Evolutionary conservation across 2,113 vertebrate species (phyloP).

Genomic region (Mystacornis crossleyi): DNA sequence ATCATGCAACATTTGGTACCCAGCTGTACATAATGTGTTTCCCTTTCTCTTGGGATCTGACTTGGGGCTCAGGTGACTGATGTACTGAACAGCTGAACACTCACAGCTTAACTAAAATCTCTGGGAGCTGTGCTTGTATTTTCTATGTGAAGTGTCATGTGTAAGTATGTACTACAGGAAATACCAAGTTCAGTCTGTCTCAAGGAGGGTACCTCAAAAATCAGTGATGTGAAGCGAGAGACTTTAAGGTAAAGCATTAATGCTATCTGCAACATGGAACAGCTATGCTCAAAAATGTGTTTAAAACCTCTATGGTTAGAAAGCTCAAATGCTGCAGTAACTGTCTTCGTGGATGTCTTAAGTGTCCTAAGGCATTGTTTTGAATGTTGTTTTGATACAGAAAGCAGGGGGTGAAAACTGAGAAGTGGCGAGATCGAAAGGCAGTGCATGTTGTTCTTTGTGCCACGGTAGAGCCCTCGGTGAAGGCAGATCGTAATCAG

Average conservation of each 20-base stretch:
- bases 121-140: neutral
- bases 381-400: neutral
- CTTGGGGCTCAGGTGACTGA: neutral
- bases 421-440: neutral
- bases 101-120: neutral
- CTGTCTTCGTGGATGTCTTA: neutral
- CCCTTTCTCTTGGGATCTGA: neutral
- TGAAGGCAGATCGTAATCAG: neutral
- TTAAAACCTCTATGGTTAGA: neutral
- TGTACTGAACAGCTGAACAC: neutral
- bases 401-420: neutral
- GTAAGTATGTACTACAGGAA: neutral
- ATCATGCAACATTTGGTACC: no score
- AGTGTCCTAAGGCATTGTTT: neutral
- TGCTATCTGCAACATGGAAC: neutral
- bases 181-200: neutral
- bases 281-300: neutral
- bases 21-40: neutral
- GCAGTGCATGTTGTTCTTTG: accelerated
- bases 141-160: accelerated
- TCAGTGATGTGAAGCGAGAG: neutral
- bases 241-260: neutral
- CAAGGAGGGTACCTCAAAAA: neutral
- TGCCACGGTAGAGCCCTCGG: no score
- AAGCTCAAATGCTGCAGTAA: neutral